These are phyloP conservation scores for Nixonia krombeini DNA, from an alignment of 1,140 invertebrate species.

Conservation along the genomic window DNA sequence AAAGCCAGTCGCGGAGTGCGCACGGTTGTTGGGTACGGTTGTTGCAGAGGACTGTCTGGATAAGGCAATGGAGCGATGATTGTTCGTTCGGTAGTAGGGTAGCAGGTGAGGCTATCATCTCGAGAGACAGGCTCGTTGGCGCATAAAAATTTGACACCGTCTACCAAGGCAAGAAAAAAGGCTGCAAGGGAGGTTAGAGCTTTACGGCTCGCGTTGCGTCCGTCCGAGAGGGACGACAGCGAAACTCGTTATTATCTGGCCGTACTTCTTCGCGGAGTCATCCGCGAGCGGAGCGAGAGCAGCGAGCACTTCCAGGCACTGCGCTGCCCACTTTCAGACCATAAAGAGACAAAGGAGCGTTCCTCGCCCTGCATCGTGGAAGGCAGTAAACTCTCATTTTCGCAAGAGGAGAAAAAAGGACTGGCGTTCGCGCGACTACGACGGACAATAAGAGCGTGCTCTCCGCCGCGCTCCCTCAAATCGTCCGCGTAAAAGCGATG, in stretches of 20 bases:
- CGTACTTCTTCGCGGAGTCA: constrained; percentile 62
- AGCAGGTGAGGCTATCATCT: constrained; percentile 50
- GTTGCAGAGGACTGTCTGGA: constrained; percentile 18
- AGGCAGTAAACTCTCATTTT: constrained; percentile 68
- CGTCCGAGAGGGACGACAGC: constrained; percentile 61
- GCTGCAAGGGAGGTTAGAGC: constrained; percentile 41
- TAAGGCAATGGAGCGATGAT: constrained; percentile 20
- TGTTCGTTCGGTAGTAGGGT: constrained; percentile 32
- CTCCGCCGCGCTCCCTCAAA: constrained; percentile 5
- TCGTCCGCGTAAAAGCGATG: constrained; percentile 28
- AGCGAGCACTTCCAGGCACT: constrained; percentile 35
- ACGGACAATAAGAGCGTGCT: constrained; percentile 13
- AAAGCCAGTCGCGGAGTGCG: constrained; percentile 34
- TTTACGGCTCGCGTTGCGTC: constrained; percentile 62
- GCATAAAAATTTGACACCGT: constrained; percentile 66
- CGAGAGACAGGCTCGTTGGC: constrained; percentile 53
- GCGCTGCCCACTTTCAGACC: constrained; percentile 65
- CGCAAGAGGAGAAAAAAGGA: constrained; percentile 56
- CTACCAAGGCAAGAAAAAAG: constrained; percentile 49
- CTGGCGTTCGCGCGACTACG: constrained; percentile 33
- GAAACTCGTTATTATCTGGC: constrained; percentile 69
- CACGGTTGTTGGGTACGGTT: constrained; percentile 16
- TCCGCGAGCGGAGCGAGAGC: constrained; percentile 36
- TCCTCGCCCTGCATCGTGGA: constrained; percentile 49
- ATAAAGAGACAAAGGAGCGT: constrained; percentile 71